Conservation (phyloP, 92 coral and sea anemone genomes). For the Galaxea fascicularis region DNA sequence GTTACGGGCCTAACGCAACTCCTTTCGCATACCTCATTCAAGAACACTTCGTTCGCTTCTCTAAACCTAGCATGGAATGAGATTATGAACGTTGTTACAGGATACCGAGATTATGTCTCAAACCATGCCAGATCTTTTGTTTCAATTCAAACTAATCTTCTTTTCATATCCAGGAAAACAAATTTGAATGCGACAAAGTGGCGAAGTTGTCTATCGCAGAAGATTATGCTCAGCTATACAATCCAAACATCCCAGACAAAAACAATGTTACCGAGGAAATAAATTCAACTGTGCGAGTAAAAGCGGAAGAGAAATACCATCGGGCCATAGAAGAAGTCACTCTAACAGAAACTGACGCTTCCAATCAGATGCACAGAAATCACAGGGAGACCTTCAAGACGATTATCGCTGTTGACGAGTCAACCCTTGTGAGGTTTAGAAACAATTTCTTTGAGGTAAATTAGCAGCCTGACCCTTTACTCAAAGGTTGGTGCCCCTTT, state of each 20-base stretch:
- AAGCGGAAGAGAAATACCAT: neutral
- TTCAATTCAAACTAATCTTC: neutral
- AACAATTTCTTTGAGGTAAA: slow-evolving; percentile 79
- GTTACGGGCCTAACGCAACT: too few species aligned
- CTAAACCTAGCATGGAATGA: too few species aligned
- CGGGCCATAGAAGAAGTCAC: neutral
- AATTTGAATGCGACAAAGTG: neutral
- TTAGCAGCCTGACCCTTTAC: too few species aligned
- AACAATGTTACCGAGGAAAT: neutral
- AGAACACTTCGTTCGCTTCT: too few species aligned
- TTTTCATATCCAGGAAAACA: neutral
- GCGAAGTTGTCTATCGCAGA: neutral
- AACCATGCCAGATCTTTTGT: neutral
- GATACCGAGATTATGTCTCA: too few species aligned
- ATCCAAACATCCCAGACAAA: neutral
- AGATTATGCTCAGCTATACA: neutral
- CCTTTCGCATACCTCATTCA: too few species aligned
- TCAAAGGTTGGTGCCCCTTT: too few species aligned
- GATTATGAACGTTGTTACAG: too few species aligned
- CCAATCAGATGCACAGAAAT: neutral
- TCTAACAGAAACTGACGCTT: neutral
- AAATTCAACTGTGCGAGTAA: neutral
- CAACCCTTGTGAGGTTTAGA: slow-evolving; percentile 58
- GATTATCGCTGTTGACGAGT: slow-evolving; percentile 25
- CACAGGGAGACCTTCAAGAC: slow-evolving; percentile 12